Base-by-base conservation (phyloP, 2,113 vertebrate species). In the Tapirus terrestris region DNA sequence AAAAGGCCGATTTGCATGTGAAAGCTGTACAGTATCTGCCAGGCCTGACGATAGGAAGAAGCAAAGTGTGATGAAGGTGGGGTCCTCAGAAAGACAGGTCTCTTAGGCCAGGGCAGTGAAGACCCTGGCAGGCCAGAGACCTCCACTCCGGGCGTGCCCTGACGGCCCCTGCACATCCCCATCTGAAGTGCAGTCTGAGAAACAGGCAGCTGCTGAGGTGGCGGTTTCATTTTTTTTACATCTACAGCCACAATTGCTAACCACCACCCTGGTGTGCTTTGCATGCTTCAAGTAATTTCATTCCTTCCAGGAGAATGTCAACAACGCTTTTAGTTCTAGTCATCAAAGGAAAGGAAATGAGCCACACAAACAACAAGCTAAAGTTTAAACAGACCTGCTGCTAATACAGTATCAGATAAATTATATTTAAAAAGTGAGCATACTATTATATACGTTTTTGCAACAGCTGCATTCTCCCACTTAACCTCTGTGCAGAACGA, bases 231-330 rank as follows among this genome's bases (percentile, higher is more conserved):
- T 53, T 60, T 76, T 20, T 87, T 70, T 36, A 84, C 16, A 63
- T 48, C 73, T 53, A 91, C 39, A 97, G 51, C 68, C 63, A 63
- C 95, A 92, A 96, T 87, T 91, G 88, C 77, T 97, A 93, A 80
- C 93, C 9, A 83, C 96, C 97, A 98, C 90, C 93, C 96, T 90
- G 60, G 94, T 89, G 97, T 77, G 93, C 95, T 98, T 63, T 17
- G 94, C 93, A 91, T 84, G 73, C 87, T 98, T 98, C 97, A 98
- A 98, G 98, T 98, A 97, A 83, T 96, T 98, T 98, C 96, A 91
- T 97, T 97, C 98, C 93, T 97, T 98, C 76, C 85, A 75, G 94
- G 88, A 92, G 88, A 93, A 94, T 33, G 97, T 53, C 85, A 97
- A 94, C 79, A 96, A 96, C 88, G 94, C 81, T 84, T 91, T 96